Evolutionary conservation across 2,888 invertebrate genomes (phyloP).

Genomic region (Mythimna impura): DNA sequence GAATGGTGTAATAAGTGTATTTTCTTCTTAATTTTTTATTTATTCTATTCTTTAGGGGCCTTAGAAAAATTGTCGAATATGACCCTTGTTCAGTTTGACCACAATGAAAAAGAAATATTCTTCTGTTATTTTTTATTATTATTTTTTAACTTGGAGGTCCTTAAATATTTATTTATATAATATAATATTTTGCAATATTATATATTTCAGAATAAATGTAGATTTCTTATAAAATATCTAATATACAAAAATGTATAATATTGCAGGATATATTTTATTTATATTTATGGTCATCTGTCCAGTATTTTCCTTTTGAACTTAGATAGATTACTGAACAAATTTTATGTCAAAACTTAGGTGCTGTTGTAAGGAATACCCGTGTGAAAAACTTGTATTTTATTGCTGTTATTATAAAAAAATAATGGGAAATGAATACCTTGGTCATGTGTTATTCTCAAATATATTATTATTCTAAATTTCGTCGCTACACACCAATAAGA

Average conservation of each 20-base stretch:
- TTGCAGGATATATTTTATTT: conserved; percentile 19
- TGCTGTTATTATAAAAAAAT: conserved; percentile 32
- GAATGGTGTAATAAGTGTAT: conserved; percentile 45
- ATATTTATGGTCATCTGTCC: conserved; percentile 43
- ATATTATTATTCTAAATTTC: conserved; percentile 32
- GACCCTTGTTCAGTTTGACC: background rate
- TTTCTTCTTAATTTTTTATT: conserved; percentile 31
- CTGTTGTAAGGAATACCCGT: conserved; percentile 65
- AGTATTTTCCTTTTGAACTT: conserved; percentile 63
- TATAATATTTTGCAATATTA: conserved; percentile 22
- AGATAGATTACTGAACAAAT: conserved; percentile 76
- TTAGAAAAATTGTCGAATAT: too few relatives aligned
- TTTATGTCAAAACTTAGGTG: conserved; percentile 77
- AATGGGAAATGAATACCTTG: conserved; percentile 16
- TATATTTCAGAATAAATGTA: conserved; percentile 11
- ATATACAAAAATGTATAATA: conserved; percentile 27
- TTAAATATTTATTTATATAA: conserved; percentile 27
- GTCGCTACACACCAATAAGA: background rate
- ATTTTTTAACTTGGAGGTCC: background rate
- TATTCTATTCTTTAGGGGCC: conserved; percentile 17
- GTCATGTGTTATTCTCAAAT: conserved; percentile 49
- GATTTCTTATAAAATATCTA: conserved; percentile 9
- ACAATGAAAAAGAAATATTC: conserved; percentile 7
- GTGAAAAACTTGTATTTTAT: conserved; percentile 44
- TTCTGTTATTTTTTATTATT: conserved; percentile 4